These are phyloP conservation scores for Microtus montanus DNA, from an alignment of 2,113 vertebrate species.

Conservation along the genomic window DNA sequence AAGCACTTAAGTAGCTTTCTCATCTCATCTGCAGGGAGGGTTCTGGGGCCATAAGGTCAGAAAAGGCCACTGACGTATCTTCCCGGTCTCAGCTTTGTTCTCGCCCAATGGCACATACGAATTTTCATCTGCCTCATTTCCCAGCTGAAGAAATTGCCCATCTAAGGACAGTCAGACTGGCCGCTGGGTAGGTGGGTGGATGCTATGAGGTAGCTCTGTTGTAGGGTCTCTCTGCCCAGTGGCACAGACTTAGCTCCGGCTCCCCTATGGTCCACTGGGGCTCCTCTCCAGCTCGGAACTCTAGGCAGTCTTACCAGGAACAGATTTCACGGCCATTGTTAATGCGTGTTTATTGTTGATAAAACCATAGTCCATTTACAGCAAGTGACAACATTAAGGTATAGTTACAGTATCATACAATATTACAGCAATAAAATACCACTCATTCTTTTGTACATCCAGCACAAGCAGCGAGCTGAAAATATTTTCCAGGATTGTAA, in stretches of 20 bases:
- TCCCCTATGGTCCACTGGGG: background rate
- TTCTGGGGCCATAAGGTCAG: background rate
- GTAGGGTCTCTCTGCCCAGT: background rate
- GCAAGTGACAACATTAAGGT: constrained; percentile 84
- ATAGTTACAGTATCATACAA: constrained; percentile 86
- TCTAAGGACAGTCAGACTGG: background rate
- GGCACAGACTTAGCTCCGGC: background rate
- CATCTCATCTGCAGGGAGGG: background rate
- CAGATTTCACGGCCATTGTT: constrained; percentile 68
- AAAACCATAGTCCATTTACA: constrained; percentile 88
- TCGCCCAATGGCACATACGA: too few relatives aligned
- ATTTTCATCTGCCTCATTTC: background rate
- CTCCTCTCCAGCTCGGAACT: background rate
- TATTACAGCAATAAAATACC: constrained; percentile 86
- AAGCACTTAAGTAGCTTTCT: background rate
- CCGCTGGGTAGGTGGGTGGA: background rate
- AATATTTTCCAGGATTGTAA: constrained; percentile 83
- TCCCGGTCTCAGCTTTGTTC: background rate
- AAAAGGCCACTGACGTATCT: background rate
- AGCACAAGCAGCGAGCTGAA: constrained; percentile 83
- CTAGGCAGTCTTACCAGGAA: background rate
- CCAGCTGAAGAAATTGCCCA: background rate
- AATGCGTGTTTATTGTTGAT: constrained; percentile 85
- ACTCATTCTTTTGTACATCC: constrained; percentile 81
- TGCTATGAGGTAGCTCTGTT: background rate